Evolutionary conservation across 1,140 invertebrate genomes (phyloP).

Genomic region (Cydia pomonella): DNA sequence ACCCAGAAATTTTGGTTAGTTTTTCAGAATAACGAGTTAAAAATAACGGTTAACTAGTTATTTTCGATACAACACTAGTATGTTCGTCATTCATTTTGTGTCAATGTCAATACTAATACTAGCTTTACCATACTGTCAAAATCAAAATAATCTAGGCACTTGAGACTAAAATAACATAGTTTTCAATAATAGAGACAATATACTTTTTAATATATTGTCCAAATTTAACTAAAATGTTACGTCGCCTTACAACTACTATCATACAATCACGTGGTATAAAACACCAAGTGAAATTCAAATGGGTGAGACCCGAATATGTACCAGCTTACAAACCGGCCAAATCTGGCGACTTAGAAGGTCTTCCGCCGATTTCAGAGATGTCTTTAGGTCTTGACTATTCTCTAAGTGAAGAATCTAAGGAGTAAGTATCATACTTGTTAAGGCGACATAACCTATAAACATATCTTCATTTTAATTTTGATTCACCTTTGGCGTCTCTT

Average conservation of each 20-base stretch:
- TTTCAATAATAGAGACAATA: not conserved
- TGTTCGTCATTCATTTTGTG: not conserved
- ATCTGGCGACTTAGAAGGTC: slow-evolving; percentile 82
- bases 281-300: slow-evolving; percentile 82
- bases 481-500: not conserved
- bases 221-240: slow-evolving; percentile 55
- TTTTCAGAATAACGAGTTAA: not conserved
- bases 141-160: not conserved
- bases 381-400: slow-evolving; percentile 67
- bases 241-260: slow-evolving; percentile 50
- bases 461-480: not conserved
- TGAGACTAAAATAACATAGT: not conserved
- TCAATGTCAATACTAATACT: not conserved
- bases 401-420: slow-evolving; percentile 80
- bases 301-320: slow-evolving; percentile 82
- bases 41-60: slow-evolving; percentile 19
- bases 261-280: slow-evolving; percentile 63
- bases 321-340: slow-evolving; percentile 80
- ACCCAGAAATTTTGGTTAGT: no score
- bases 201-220: not conserved
- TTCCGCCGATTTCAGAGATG: slow-evolving; percentile 63
- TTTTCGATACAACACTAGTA: not conserved
- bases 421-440: slow-evolving; percentile 50
- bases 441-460: slow-evolving; percentile 63
- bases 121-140: not conserved